phyloP scores from a whole-genome alignment of 2,888 invertebrate species.

The Cheilosia grossa region DNA sequence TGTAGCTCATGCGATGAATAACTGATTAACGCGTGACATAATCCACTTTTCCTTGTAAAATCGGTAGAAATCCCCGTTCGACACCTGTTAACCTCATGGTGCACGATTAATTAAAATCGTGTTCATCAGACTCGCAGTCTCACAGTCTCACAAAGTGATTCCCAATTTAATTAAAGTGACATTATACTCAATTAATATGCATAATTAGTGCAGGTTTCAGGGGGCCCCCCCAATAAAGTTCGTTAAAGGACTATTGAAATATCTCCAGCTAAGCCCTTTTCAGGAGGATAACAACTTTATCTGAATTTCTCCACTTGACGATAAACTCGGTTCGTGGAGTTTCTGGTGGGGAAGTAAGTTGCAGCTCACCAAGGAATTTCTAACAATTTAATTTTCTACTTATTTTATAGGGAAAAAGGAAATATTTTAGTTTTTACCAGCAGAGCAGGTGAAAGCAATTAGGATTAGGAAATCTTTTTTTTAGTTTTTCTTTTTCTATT shows the following conservation, averaged over 20 bases:
- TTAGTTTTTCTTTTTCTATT: not conserved
- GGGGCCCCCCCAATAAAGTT: slow-evolving; percentile 6
- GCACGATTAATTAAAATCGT: slow-evolving; percentile 68
- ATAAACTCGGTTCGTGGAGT: slow-evolving; percentile 29
- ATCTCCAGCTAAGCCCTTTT: slow-evolving; percentile 26
- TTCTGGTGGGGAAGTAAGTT: slow-evolving; percentile 46
- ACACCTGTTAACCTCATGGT: slow-evolving; percentile 37
- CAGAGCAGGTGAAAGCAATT: slow-evolving; percentile 10
- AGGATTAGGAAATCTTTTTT: slow-evolving; percentile 1
- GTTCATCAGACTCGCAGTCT: slow-evolving; percentile 28
- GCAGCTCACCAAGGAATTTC: slow-evolving; percentile 26
- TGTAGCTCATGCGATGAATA: slow-evolving; percentile 31
- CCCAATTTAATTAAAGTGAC: slow-evolving; percentile 70
- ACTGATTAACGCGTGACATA: slow-evolving; percentile 38
- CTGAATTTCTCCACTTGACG: slow-evolving; percentile 36
- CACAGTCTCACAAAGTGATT: slow-evolving; percentile 43
- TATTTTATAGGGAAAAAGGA: not conserved
- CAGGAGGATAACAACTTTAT: slow-evolving; percentile 40
- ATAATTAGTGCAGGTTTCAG: slow-evolving; percentile 64
- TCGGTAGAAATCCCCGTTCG: not conserved
- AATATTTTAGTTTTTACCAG: not conserved
- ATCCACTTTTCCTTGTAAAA: slow-evolving; percentile 17
- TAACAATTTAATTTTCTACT: slow-evolving; percentile 20
- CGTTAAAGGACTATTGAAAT: slow-evolving; percentile 54
- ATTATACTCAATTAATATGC: slow-evolving; percentile 72